Evolutionary conservation across 2,797 vertebrate species (phyloP), one percentile per base, ranked within the genome.

Genomic region (Gobionotothen gibberifrons): DNA sequence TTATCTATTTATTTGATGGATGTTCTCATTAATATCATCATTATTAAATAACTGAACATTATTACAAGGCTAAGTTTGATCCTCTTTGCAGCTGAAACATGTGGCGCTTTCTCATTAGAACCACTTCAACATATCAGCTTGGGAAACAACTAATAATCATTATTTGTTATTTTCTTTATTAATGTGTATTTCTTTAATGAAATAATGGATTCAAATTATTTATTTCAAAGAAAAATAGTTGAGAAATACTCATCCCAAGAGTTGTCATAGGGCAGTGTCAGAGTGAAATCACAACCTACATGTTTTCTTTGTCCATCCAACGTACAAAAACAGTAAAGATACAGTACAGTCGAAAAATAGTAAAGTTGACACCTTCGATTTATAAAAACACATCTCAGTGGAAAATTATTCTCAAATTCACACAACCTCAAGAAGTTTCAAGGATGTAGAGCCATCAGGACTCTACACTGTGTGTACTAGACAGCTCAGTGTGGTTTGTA

Each of bases 401-500:
- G 0, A 44, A 67, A 8, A 17, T 52, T 61, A 29, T 53, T 42
- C 43, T 70, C 12, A 72, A 9, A 57, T 64, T 42, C 43, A 59
- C 1, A 32, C 6, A 58, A 53, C 7, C 14, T 69, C 42, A 56
- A 52, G 12, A 10, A 74, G 22, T 52, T 82, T 76, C 3, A 69
- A 66, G 47, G 26, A 79, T 71, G 12, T 7, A 32, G 14, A 73
- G 60, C 53, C 43, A 40, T 39, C 13, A 19, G 19, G 19, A 75
- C 55, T 43, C 14, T 48, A 73, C 54, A 53, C 72, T 68, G 49
- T 64, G 32, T 57, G 44, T 73, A 17, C 21, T 39, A 73, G 42
- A 74, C 21, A 55, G 52, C 19, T 76, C 60, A 74, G 51, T 76
- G 64, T 58, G 54, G 69, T 63, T 32, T 58, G 57, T 39, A 76